Base-by-base conservation (phyloP, 1,140 invertebrate species). In the Calliopsis andreniformis region DNA sequence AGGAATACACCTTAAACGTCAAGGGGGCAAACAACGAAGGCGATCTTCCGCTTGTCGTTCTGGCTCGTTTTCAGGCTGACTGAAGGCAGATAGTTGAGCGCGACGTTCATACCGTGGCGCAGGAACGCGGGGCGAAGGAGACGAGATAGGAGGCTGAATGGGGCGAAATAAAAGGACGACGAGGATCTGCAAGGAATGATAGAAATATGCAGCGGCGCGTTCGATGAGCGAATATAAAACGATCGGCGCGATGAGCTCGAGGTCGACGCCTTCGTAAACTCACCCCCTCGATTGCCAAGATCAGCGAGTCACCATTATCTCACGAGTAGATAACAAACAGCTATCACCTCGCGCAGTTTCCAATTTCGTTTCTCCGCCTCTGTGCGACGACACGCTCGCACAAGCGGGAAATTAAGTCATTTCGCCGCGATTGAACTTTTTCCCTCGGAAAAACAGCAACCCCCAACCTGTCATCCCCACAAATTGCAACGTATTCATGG, bases 191-290 rank as follows among this genome's bases (percentile, higher is more conserved):
- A 23, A 12, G 7, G 14, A 72, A 66, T 18, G 35, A 43, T 42
- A 25, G 47, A 64, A 43, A 51, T 72, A 43, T 39, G 43, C 42
- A 5, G 43, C 8, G 10, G 35, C 25, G 35, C 25, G 14, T 70
- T 70, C 43, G 68, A 61, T 16, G 68, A 49, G 5, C 39, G 70
- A 73, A 66, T 55, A 32, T 23, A 43, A 64, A 73, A 43, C 35
- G 59, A 1, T 51, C 45, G 39, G 45, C 28, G 39, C n/a, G 16
- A 49, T 8, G 42, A 20, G 30, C 8, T 6, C 3, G 55, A 25
- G 28, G 23, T 6, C 3, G 3, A 1, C 7, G 56, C 16, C 35
- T 47, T 32, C 28, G 35, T 25, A 61, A 47, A 70, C n/a, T n/a
- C n/a, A n/a, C 20, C 28, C 12, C 8, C 7, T 59, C 56, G 8